phyloP scores from a whole-genome alignment of 2,797 vertebrate genomes.

The Tiaroga cobitis region DNA sequence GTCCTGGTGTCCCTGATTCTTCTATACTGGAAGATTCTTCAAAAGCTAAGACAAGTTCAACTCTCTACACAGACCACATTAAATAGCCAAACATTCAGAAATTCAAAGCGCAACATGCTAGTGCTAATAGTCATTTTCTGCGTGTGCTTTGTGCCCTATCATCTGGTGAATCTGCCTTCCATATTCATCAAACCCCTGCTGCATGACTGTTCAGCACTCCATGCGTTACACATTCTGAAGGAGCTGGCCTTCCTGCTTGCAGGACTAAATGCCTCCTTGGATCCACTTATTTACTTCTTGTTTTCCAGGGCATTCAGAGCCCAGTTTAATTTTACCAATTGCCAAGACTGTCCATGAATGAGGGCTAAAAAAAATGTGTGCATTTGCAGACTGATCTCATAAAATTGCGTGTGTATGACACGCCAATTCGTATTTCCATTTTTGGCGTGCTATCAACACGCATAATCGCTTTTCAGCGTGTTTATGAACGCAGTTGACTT shows the following conservation, averaged over 20 bases:
- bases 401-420: too few relatives aligned
- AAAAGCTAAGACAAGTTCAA: slow-evolving; percentile 56
- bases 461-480: too few relatives aligned
- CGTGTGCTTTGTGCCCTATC: slow-evolving; percentile 76
- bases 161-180: slow-evolving; percentile 71
- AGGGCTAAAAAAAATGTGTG: too few relatives aligned
- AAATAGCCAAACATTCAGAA: slow-evolving; percentile 61
- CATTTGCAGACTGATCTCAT: too few relatives aligned
- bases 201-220: neutral
- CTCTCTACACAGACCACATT: slow-evolving; percentile 23
- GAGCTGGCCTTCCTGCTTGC: slow-evolving; percentile 67
- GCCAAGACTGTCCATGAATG: neutral
- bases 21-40: slow-evolving; percentile 69
- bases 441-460: too few relatives aligned
- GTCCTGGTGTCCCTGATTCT: slow-evolving; percentile 66
- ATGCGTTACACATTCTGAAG: slow-evolving; percentile 66
- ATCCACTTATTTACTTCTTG: slow-evolving; percentile 77
- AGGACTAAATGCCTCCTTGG: slow-evolving; percentile 71
- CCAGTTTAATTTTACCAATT: slow-evolving; percentile 46
- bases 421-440: too few relatives aligned
- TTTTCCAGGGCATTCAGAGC: slow-evolving; percentile 72
- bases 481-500: too few relatives aligned
- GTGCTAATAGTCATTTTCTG: slow-evolving; percentile 75
- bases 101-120: slow-evolving; percentile 71
- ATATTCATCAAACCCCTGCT: slow-evolving; percentile 41